These are phyloP conservation scores for Metopia argyrocephala DNA, from an alignment of 2,888 invertebrate species.

Conservation along the genomic window DNA sequence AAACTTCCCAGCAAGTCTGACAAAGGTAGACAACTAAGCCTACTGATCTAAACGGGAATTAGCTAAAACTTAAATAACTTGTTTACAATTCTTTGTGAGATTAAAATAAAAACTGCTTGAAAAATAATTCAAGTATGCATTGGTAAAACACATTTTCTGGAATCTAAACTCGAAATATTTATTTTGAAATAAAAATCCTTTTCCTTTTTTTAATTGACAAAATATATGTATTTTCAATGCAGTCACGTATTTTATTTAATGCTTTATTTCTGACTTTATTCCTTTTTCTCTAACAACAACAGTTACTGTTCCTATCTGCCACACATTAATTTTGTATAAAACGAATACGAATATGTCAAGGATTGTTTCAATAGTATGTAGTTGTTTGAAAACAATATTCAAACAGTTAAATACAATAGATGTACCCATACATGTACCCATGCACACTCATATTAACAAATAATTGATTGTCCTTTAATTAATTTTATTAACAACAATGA, in stretches of 20 bases:
- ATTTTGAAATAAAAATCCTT: not conserved
- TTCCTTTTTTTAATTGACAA: not conserved
- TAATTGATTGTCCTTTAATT: constrained; percentile 7
- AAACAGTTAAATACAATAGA: not conserved
- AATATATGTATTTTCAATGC: not conserved
- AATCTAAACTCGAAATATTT: too few relatives aligned
- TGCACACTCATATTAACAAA: not conserved
- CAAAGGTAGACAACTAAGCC: too few relatives aligned
- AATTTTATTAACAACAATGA: constrained; percentile 15
- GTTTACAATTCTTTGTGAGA: too few relatives aligned
- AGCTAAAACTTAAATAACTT: too few relatives aligned
- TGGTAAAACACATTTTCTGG: too few relatives aligned
- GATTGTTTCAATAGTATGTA: not conserved
- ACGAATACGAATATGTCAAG: not conserved
- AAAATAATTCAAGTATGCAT: too few relatives aligned
- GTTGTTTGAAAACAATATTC: not conserved
- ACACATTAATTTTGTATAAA: too few relatives aligned
- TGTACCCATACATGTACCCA: too few relatives aligned
- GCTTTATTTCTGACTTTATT: not conserved
- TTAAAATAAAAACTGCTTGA: too few relatives aligned
- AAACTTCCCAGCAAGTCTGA: too few relatives aligned
- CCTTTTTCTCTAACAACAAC: not conserved
- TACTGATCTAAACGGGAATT: too few relatives aligned
- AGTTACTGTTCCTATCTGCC: not conserved
- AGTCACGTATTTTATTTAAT: not conserved